A percentile compares a stretch with the other conserved stretches of the same genome.
These are phyloP conservation scores for Patella vulgata DNA, from an alignment of 1,140 invertebrate genomes.

Conservation along the genomic window DNA sequence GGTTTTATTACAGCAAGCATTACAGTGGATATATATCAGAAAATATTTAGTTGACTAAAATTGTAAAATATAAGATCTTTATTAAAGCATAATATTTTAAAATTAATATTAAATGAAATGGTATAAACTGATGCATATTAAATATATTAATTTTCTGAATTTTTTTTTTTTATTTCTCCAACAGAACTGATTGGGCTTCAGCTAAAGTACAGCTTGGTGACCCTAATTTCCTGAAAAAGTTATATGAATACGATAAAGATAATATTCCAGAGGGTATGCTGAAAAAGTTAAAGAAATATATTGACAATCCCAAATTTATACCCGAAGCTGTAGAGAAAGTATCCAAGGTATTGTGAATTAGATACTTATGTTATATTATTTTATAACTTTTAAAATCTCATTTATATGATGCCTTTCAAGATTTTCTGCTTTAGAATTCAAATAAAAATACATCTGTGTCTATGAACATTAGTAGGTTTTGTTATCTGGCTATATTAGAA, in stretches of 20 bases:
- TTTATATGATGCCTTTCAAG: neutral
- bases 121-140: too few relatives aligned
- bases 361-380: too few relatives aligned
- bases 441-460: neutral
- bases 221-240: constrained; percentile 63
- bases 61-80: too few relatives aligned
- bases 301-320: constrained; percentile 69
- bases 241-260: constrained; percentile 75
- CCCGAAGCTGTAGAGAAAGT: constrained; percentile 69
- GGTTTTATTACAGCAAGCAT: too few relatives aligned
- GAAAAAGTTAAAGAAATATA: constrained; percentile 77
- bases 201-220: constrained; percentile 65
- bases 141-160: neutral
- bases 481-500: too few relatives aligned
- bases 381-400: too few relatives aligned
- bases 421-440: neutral
- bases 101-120: too few relatives aligned
- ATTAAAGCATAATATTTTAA: too few relatives aligned
- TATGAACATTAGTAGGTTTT: too few relatives aligned
- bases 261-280: constrained; percentile 81
- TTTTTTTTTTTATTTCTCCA: constrained; percentile 12
- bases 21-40: too few relatives aligned
- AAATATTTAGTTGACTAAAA: too few relatives aligned
- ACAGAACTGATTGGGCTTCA: constrained; percentile 64
- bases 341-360: constrained; percentile 60